Conservation (phyloP, 2,797 vertebrate genomes). For the Manis crassicaudata region DNA sequence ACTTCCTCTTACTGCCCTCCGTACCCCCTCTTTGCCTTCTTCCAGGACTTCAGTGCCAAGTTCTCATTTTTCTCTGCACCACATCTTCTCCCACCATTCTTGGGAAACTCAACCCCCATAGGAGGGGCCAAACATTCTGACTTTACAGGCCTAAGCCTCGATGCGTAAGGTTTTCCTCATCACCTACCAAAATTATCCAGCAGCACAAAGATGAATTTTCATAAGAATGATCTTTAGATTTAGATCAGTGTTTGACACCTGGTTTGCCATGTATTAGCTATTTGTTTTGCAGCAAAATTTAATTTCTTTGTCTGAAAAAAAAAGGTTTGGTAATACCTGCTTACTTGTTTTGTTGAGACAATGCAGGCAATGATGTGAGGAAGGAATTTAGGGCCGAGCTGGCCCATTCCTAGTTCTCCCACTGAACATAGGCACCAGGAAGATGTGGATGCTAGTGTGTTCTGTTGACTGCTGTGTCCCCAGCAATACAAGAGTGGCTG, state of each 20-base stretch:
- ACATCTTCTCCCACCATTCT: neutral
- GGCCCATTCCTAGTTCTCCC: accelerated
- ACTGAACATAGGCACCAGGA: accelerated
- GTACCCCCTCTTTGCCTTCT: neutral
- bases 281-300: neutral
- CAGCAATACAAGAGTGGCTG: neutral
- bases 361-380: neutral
- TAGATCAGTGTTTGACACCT: neutral
- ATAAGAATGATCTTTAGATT: neutral
- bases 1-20: neutral
- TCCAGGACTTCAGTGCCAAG: neutral
- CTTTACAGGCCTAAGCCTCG: neutral
- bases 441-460: neutral
- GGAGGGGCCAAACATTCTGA: neutral
- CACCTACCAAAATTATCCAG: neutral
- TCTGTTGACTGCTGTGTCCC: neutral
- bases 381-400: neutral
- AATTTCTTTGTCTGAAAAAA: neutral
- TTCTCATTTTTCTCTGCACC: neutral
- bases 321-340: neutral
- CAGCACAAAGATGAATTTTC: neutral
- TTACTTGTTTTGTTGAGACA: neutral
- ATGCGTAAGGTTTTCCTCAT: neutral
- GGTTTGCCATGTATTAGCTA: neutral
- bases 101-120: neutral